A percentile compares a stretch with the other conserved stretches of the same genome.
Evolutionary conservation across 92 coral and sea anemone species (phyloP).

Genomic region (Zoanthus sociatus): DNA sequence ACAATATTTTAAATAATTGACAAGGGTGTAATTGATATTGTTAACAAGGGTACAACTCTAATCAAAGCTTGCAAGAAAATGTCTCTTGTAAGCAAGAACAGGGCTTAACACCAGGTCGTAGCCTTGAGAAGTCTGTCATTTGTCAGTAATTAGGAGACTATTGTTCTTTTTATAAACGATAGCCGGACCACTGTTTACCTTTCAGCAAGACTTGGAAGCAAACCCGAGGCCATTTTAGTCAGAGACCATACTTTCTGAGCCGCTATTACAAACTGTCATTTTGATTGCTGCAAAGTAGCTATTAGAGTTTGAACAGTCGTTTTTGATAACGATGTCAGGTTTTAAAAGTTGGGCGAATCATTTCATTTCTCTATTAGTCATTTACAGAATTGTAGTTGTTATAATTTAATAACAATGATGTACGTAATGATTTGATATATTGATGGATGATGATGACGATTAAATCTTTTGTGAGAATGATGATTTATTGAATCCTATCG

Average conservation of each 20-base stretch:
- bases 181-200: too few species aligned
- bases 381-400: neutral
- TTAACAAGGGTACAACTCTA: too few species aligned
- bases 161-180: too few species aligned
- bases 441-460: neutral
- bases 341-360: too few species aligned
- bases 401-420: neutral
- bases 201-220: too few species aligned
- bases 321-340: neutral
- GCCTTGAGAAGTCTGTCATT: too few species aligned
- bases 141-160: too few species aligned
- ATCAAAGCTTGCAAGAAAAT: too few species aligned
- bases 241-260: neutral
- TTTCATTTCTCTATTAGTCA: neutral
- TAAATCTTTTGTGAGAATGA: neutral
- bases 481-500: neutral
- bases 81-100: too few species aligned
- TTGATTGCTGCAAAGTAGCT: neutral
- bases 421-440: neutral
- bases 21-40: too few species aligned
- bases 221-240: neutral
- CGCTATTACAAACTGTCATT: neutral
- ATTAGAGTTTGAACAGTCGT: neutral
- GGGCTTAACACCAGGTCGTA: too few species aligned
- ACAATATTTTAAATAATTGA: neutral